phyloP scores from a whole-genome alignment of 2,797 vertebrate genomes.

The Calcarius lapponicus region DNA sequence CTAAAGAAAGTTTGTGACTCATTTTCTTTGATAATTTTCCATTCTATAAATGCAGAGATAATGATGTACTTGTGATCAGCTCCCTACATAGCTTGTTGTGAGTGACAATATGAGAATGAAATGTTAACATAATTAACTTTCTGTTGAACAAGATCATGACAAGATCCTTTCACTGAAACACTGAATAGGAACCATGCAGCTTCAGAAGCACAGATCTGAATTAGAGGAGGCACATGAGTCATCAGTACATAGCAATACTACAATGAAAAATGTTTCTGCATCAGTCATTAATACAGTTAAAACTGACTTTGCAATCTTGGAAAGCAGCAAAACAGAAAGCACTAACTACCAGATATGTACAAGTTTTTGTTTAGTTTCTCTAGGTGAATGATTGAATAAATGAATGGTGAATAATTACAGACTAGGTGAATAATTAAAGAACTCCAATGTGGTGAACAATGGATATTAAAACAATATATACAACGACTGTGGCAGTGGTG shows the following conservation, averaged over 20 bases:
- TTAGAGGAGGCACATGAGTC: not conserved
- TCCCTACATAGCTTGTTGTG: not conserved
- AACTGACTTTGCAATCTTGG: not conserved
- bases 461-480: not conserved
- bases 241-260: not conserved
- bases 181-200: not conserved
- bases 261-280: not conserved
- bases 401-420: not conserved
- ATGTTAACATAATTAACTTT: conserved; percentile 18
- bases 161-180: conserved; percentile 22
- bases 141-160: not conserved
- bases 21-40: conserved; percentile 8
- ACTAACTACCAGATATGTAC: not conserved
- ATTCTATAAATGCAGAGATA: conserved; percentile 2
- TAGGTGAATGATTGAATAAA: not conserved
- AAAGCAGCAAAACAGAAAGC: not conserved
- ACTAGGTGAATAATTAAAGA: not conserved
- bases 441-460: not conserved
- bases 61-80: not conserved
- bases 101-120: conserved; percentile 13
- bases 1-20: conserved; percentile 24
- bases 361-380: not conserved
- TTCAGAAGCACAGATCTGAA: conserved; percentile 18
- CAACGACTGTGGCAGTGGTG: not conserved
- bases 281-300: not conserved